Percentiles rank a stretch among this genome's conserved stretches.
phyloP scores from a whole-genome alignment of 2,888 invertebrate genomes.

The Alcis repandata region DNA sequence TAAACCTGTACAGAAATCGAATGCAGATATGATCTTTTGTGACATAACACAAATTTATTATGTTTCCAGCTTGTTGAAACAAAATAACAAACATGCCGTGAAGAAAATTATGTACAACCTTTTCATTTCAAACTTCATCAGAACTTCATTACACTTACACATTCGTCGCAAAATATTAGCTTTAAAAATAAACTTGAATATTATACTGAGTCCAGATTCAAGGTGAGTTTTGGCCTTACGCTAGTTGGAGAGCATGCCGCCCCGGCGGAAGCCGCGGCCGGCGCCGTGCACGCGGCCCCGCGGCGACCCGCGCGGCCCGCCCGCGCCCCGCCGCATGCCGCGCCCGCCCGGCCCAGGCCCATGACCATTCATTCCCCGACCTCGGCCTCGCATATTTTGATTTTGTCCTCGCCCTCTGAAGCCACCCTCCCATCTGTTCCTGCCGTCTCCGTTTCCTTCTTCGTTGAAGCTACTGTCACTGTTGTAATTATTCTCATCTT shows the following conservation, averaged over 20 bases:
- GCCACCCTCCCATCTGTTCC: conserved; percentile 74
- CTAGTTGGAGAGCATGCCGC: conserved; percentile 76
- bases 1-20: conserved; percentile 66
- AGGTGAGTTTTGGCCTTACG: conserved; percentile 43
- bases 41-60: conserved; percentile 78
- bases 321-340: conserved; percentile 66
- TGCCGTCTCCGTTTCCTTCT: conserved; percentile 61
- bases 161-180: conserved; percentile 59
- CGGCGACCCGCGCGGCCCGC: conserved; percentile 65
- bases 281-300: conserved; percentile 70
- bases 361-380: conserved; percentile 76
- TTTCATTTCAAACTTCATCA: conserved; percentile 71
- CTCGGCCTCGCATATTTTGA: conserved; percentile 69
- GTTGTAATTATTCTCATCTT: conserved; percentile 61
- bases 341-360: conserved; percentile 70
- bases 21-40: conserved; percentile 57
- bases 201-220: conserved; percentile 63
- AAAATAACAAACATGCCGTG: conserved; percentile 79
- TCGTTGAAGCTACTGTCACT: conserved; percentile 59
- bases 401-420: conserved; percentile 65
- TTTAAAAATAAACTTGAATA: conserved; percentile 61
- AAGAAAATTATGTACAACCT: conserved; percentile 82
- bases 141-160: conserved; percentile 77
- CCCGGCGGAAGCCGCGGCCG: conserved; percentile 75
- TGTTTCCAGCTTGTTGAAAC: conserved; percentile 73